Percentiles rank a stretch among this genome's conserved stretches.
These are phyloP conservation scores for Naja naja DNA, from an alignment of 2,113 vertebrate genomes.

Conservation along the genomic window DNA sequence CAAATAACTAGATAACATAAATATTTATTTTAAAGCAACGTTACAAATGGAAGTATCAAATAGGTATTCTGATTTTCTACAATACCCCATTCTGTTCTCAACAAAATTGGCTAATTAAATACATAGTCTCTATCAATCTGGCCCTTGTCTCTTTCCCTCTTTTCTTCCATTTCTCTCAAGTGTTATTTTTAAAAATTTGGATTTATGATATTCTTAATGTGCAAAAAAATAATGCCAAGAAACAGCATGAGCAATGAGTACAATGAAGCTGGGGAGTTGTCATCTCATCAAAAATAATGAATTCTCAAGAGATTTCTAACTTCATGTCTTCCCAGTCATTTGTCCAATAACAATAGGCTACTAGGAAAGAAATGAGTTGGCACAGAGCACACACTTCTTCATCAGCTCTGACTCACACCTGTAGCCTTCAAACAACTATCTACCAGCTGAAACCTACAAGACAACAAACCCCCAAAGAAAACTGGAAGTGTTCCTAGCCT, in stretches of 20 bases:
- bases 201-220: slow-evolving; percentile 58
- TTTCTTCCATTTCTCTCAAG: slow-evolving; percentile 25
- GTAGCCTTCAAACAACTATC: slow-evolving; percentile 71
- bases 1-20: accelerated
- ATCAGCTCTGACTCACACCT: slow-evolving; percentile 74
- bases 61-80: neutral
- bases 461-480: slow-evolving; percentile 69
- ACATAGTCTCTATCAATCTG: neutral
- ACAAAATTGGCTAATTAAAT: slow-evolving; percentile 3
- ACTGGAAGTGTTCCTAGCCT: slow-evolving; percentile 75
- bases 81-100: neutral
- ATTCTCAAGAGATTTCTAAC: slow-evolving; percentile 76
- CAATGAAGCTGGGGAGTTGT: slow-evolving; percentile 67
- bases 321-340: slow-evolving; percentile 67
- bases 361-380: slow-evolving; percentile 56
- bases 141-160: neutral
- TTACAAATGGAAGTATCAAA: neutral
- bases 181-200: slow-evolving; percentile 40
- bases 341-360: slow-evolving; percentile 69
- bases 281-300: slow-evolving; percentile 86
- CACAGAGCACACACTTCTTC: slow-evolving; percentile 38
- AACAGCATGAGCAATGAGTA: slow-evolving; percentile 63
- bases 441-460: slow-evolving; percentile 73
- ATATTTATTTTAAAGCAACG: slow-evolving; percentile 3
- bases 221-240: slow-evolving; percentile 57